Evolutionary conservation across 2,113 vertebrate species (phyloP).

Genomic region (Leucopternis melanops): DNA sequence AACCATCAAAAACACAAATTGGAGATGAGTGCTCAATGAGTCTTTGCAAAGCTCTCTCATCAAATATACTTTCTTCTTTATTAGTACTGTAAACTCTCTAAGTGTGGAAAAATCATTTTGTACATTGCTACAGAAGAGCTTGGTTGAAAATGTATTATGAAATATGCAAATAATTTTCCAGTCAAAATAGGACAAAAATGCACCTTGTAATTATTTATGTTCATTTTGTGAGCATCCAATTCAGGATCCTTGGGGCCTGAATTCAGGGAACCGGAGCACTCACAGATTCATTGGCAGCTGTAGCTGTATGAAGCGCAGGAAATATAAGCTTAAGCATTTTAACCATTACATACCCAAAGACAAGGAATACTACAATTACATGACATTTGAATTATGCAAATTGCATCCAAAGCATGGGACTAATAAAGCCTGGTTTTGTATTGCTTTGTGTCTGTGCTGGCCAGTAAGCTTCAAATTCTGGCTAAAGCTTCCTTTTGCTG

Average conservation of each 20-base stretch:
- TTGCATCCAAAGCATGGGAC: neutral
- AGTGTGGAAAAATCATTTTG: neutral
- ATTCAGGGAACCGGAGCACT: neutral
- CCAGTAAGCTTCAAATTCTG: neutral
- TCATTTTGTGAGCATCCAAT: neutral
- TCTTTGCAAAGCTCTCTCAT: neutral
- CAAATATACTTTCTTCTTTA: constrained; percentile 3
- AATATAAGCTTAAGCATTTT: neutral
- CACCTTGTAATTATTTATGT: neutral
- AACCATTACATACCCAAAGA: neutral
- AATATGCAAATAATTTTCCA: neutral
- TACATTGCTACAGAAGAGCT: neutral
- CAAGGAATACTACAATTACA: neutral
- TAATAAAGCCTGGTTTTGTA: neutral
- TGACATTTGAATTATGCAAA: neutral
- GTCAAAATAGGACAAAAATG: neutral
- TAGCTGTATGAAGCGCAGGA: neutral
- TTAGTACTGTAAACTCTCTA: neutral
- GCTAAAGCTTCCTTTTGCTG: neutral
- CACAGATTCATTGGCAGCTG: neutral
- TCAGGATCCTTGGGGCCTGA: neutral
- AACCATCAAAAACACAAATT: neutral
- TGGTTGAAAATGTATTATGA: neutral
- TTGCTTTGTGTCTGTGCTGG: neutral
- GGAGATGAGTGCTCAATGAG: neutral